Percentiles rank a stretch among this genome's conserved stretches.
Evolutionary conservation across 2,888 invertebrate genomes (phyloP).

Genomic region (Drosophila suboccidentalis): DNA sequence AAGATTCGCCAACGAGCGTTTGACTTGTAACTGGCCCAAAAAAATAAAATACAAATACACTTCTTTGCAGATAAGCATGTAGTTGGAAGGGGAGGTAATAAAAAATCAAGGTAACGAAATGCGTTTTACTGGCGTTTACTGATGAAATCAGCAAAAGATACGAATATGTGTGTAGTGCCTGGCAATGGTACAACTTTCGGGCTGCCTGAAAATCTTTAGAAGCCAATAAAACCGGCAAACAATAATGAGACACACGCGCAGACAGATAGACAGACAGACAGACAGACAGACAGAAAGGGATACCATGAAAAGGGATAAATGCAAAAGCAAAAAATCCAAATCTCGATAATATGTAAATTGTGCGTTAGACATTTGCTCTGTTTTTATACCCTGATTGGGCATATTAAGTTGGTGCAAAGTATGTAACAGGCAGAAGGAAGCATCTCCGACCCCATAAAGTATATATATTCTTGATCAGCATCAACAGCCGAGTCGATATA

Average conservation of each 20-base stretch:
- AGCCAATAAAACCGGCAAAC: conserved; percentile 73
- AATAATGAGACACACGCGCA: conserved; percentile 66
- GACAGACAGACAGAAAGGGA: conserved; percentile 14
- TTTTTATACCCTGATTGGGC: too few species aligned
- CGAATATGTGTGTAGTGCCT: conserved; percentile 20
- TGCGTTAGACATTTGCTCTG: conserved; percentile 12
- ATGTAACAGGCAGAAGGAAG: too few species aligned
- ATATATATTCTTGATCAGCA: too few species aligned
- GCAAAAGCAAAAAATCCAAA: conserved; percentile 2
- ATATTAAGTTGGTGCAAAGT: too few species aligned
- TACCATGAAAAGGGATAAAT: conserved; percentile 12
- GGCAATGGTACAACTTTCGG: background rate
- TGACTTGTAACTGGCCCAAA: conserved; percentile 37
- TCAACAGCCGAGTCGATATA: too few species aligned
- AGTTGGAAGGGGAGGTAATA: conserved; percentile 31
- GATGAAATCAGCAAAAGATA: conserved; percentile 77
- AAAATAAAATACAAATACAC: conserved; percentile 13
- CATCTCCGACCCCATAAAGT: too few species aligned
- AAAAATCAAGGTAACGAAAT: conserved; percentile 75
- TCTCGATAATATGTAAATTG: conserved; percentile 74
- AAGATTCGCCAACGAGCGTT: conserved; percentile 41
- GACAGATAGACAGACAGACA: conserved; percentile 18
- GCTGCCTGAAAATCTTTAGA: conserved; percentile 63
- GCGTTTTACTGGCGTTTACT: conserved; percentile 70
- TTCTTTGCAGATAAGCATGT: conserved; percentile 2